Base-by-base conservation (phyloP, 92 coral and sea anemone species). In the Scolanthus callimorphus region DNA sequence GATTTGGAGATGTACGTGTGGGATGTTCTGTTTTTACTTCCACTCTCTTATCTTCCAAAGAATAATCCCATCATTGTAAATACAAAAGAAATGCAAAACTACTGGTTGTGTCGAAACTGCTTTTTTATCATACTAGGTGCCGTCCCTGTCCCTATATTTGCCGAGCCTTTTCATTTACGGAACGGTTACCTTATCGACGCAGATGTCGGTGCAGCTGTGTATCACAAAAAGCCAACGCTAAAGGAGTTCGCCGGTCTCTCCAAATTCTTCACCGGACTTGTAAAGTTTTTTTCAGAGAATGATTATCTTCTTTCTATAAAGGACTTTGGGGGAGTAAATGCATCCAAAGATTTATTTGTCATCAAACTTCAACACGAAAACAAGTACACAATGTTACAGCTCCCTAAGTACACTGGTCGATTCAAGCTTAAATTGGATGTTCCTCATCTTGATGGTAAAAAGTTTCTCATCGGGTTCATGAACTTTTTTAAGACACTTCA, bases 1-100 rank as follows among this genome's bases (percentile, higher is more conserved):
- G n/a, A n/a, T n/a, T n/a, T n/a, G n/a, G n/a, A n/a, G n/a, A n/a
- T n/a, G n/a, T n/a, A n/a, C n/a, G n/a, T n/a, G n/a, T n/a, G n/a
- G n/a, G n/a, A n/a, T n/a, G n/a, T n/a, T 1, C 20, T 59, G 2
- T 74, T 52, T 39, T 44, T 80, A 10, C n/a, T 67, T 13, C 86
- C 79, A 2, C 59, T 80, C n/a, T 80, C 86, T 2, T 72, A 68
- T 45, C 76, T 80, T 65, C 81, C 81, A 13, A 80, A 60, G 38
- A 29, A 25, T 13, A 74, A 55, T 21, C 86, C 81, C 17, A 38
- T 80, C 3, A 47, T 80, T 23, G 58, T 74, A 8, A 74, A 73
- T 39, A 76, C 81, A 27, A 63, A 41, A 22, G 81, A 80, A 23
- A 49, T 80, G 81, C 81, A 80, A 62, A 73, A 75, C 22, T 77